Evolutionary conservation across 2,113 vertebrate species (phyloP), one percentile per base, ranked within the genome.

Genomic region (Barbus barbus): DNA sequence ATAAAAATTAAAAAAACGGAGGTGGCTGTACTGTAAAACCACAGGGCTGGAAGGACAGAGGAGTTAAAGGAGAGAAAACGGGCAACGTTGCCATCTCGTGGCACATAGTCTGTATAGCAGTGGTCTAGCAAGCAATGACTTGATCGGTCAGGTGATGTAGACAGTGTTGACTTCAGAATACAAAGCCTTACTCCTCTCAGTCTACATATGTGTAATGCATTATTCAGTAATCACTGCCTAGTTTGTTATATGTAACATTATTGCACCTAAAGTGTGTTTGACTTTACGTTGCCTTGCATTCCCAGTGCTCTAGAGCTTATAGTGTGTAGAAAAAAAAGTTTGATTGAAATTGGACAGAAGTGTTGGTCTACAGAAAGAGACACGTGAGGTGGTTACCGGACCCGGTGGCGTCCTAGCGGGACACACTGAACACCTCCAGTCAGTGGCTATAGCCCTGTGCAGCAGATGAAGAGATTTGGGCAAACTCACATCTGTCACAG

Each of bases 391-490:
- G 94, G 95, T 96, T 97, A 97, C 94, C 93, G 94, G 95, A 92
- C 93, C 94, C 94, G 94, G 95, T 92, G 86, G 92, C 94, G 90
- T 95, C 93, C 94, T 93, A 93, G 89, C 91, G 93, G 91, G 92
- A 95, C 93, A 94, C 94, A 95, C 92, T 94, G 94, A 96, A 95
- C 94, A 92, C 91, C 94, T 96, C 94, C 95, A 92, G 95, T 92
- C 94, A 96, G 93, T 94, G 94, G 95, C 93, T 96, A 96, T 95
- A 94, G 94, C 95, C 95, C 95, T 94, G 95, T 95, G 93, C 87
- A 96, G 95, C 95, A 97, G 93, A 95, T 90, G 93, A 95, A 96
- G 93, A 96, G 93, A 95, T 96, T 94, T 83, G 92, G 95, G 95
- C 95, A 96, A 95, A 95, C 92, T 93, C 90, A 92, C 92, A 96